These are phyloP conservation scores for Daboia siamensis DNA, from an alignment of 2,113 vertebrate species.

Conservation along the genomic window DNA sequence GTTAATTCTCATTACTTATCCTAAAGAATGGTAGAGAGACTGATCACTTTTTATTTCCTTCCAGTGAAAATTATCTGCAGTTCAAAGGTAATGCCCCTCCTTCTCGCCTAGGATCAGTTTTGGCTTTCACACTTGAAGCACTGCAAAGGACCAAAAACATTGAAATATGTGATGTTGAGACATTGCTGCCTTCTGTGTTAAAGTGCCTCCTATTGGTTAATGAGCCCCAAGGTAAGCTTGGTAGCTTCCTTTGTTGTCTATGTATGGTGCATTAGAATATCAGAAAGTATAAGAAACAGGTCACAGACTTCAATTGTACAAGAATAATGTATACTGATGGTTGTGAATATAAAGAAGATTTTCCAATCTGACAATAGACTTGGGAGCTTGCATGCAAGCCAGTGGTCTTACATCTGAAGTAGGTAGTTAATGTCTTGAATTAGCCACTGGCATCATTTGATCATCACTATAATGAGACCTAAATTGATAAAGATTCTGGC, in stretches of 20 bases:
- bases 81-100: slow-evolving; percentile 83
- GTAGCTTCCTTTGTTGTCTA: background rate
- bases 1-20: background rate
- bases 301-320: background rate
- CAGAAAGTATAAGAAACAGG: background rate
- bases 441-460: background rate
- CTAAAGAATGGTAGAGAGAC: background rate
- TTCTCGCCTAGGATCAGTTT: slow-evolving; percentile 76
- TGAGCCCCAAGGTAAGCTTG: slow-evolving; percentile 83
- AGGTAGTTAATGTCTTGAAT: background rate
- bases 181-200: slow-evolving; percentile 77
- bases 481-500: background rate
- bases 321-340: background rate
- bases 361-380: background rate
- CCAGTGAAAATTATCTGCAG: slow-evolving; percentile 85
- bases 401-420: background rate
- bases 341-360: background rate
- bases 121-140: slow-evolving; percentile 83
- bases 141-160: slow-evolving; percentile 72
- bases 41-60: slow-evolving; percentile 45
- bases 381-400: background rate
- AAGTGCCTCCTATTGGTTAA: slow-evolving; percentile 86
- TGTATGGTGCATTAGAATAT: background rate
- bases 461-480: background rate
- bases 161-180: slow-evolving; percentile 72